phyloP scores from a whole-genome alignment of 23 tunicate species.

The Clavelina lepadiformis region DNA sequence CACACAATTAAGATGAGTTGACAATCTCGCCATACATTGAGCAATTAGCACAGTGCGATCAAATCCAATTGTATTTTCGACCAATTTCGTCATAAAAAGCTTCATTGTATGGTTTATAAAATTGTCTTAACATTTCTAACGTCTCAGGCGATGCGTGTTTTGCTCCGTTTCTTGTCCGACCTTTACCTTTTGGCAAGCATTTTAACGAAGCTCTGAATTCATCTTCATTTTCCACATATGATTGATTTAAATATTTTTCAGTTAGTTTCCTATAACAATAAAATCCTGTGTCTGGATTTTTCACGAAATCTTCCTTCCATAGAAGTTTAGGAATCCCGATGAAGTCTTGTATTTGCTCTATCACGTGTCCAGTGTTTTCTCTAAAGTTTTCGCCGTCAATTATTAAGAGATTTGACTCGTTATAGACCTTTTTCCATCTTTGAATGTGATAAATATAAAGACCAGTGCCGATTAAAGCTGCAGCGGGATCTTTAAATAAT shows the following conservation, averaged over 20 bases:
- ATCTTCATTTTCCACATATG: no score
- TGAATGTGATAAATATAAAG: slow-evolving; percentile 11
- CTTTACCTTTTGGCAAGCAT: slow-evolving; percentile 6
- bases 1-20: no score
- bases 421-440: slow-evolving; percentile 18
- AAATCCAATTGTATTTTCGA: neutral
- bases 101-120: slow-evolving; percentile 14
- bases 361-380: slow-evolving; percentile 23
- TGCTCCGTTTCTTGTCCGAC: slow-evolving; percentile 10
- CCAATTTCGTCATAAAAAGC: slow-evolving; percentile 1
- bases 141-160: neutral
- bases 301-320: slow-evolving; percentile 34
- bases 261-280: slow-evolving; percentile 32
- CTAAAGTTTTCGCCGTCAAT: slow-evolving; percentile 27
- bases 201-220: neutral
- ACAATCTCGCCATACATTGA: no score
- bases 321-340: slow-evolving; percentile 37
- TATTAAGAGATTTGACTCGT: slow-evolving; percentile 17
- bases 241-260: neutral
- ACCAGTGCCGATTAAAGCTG: slow-evolving; percentile 1
- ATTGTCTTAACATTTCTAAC: neutral
- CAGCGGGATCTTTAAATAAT: neutral
- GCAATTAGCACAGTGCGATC: no score
- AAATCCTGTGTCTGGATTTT: slow-evolving; percentile 26
- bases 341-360: slow-evolving; percentile 38